Evolutionary conservation across 2,113 vertebrate species (phyloP), one percentile per base, ranked within the genome.

Genomic region (Furnarius figulus): DNA sequence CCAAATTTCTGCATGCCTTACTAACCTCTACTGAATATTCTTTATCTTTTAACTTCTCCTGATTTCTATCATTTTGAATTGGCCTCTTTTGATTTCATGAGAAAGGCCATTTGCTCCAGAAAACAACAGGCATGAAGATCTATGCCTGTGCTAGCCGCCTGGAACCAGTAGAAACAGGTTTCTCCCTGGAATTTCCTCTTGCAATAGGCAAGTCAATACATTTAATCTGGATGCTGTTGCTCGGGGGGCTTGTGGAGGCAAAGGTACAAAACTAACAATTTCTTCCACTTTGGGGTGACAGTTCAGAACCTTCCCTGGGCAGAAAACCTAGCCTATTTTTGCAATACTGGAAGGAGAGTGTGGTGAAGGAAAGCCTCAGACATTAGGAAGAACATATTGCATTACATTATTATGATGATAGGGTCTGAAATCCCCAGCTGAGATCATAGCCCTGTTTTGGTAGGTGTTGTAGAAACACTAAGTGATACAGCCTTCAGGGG

Each of bases 181-280:
- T 75, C 61, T 75, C 24, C 46, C 27, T 85, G 61, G 76, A 89
- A 94, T 95, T 92, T 94, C 46, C 66, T 93, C 44, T 82, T 89
- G 46, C 42, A 71, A 31, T 33, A 85, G 55, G 42, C 85, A 94
- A 96, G 82, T 82, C 49, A 83, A 85, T 72, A 79, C 27, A 76
- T 82, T 96, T 93, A 50, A 56, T 75, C 58, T 68, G 62, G 28
- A 65, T 73, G 37, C 21, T 62, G 9, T 52, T 92, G 33, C 47
- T 87, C 10, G 27, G 68, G 40, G 85, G 68, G 20, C 61, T 85
- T 93, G 66, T 85, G 63, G 27, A 89, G 73, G 23, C 79, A 94
- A 58, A 84, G 55, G 22, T 65, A 62, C 25, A 87, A 70, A 39
- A 66, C 24, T 58, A 75, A 46, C 28, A 73, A 33, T 62, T 83